Evolutionary conservation across 2,888 invertebrate species (phyloP), one percentile per base, ranked within the genome.

Genomic region (Drosophila paranaensis): DNA sequence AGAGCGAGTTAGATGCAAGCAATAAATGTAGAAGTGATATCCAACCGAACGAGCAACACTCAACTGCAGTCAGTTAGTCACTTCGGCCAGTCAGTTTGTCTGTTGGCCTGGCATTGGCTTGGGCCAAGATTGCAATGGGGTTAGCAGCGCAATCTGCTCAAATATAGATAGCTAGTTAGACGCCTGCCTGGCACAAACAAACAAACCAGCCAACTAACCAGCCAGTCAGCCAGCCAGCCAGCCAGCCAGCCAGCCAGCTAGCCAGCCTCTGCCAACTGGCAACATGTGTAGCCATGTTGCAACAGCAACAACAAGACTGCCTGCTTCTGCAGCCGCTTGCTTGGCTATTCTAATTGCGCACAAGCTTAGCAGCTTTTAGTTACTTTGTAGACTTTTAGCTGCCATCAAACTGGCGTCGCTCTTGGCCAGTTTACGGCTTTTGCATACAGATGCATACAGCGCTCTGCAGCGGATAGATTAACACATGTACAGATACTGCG

Each of bases 81-180:
- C 77, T 71, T 74, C 57, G 75, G 73, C 73, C 77, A 63, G 73
- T 68, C 74, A 77, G 75, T 64, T 69, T 64, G 76, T 78, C 78
- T 60, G 66, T 77, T 74, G 50, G 70, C 60, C 72, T 74, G 50
- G 70, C 60, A 68, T 74, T 37, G 75, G 43, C 56, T 74, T 80
- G 79, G 87, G 71, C 77, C 73, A 74, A 71, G 77, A 77, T 87
- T 75, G 90, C 87, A 87, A 84, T 87, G 87, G 64, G 87, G 87
- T 87, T 87, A 87, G 90, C 89, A 73, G 87, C 90, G 89, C 90
- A 87, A 86, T 88, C 90, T 83, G 83, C 89, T 87, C 89, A 86
- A 86, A 90, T 86, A 86, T 87, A 90, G 84, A 89, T 89, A 85
- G 84, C 82, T 88, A 89, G 84, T 89, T 89, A 89, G 84, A 82